Evolutionary conservation across 2,888 invertebrate genomes (phyloP).

Genomic region (Sturmia bella): DNA sequence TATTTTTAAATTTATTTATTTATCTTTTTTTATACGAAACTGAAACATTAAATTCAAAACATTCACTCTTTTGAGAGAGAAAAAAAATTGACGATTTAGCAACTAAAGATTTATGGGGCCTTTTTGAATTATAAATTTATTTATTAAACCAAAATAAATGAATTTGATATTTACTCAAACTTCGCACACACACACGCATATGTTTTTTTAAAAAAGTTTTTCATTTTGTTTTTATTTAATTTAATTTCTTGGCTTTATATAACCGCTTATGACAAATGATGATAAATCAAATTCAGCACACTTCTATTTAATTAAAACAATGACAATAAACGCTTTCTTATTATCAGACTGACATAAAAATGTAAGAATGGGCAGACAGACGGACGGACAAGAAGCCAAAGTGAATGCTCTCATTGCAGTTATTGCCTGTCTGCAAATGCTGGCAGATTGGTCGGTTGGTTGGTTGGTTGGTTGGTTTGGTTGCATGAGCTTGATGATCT

Average conservation of each 20-base stretch:
- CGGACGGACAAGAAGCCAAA: not conserved
- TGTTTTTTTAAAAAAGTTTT: not conserved
- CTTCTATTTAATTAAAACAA: constrained; percentile 60
- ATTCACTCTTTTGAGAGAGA: not conserved
- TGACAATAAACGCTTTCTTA: constrained; percentile 52
- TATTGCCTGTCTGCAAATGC: constrained; percentile 29
- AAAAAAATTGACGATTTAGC: constrained; percentile 52
- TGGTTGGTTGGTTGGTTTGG: not conserved
- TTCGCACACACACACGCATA: not conserved
- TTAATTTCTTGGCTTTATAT: constrained; percentile 18
- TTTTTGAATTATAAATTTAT: constrained; percentile 57
- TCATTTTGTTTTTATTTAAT: not conserved
- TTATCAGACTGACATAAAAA: constrained; percentile 15
- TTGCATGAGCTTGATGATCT: constrained; percentile 43
- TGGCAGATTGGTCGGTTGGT: not conserved
- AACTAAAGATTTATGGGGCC: constrained; percentile 67
- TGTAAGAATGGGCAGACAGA: not conserved
- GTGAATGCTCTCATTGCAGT: constrained; percentile 47
- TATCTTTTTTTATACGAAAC: constrained; percentile 3
- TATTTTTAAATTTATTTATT: constrained; percentile 38
- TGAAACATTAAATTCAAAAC: constrained; percentile 40
- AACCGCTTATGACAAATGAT: constrained; percentile 67
- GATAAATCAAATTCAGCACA: constrained; percentile 69
- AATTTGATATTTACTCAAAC: not conserved
- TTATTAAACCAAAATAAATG: constrained; percentile 35